Percentiles rank a stretch among this genome's conserved stretches.
Evolutionary conservation across 92 coral and sea anemone genomes (phyloP).

Genomic region (Meandrina meandrites): DNA sequence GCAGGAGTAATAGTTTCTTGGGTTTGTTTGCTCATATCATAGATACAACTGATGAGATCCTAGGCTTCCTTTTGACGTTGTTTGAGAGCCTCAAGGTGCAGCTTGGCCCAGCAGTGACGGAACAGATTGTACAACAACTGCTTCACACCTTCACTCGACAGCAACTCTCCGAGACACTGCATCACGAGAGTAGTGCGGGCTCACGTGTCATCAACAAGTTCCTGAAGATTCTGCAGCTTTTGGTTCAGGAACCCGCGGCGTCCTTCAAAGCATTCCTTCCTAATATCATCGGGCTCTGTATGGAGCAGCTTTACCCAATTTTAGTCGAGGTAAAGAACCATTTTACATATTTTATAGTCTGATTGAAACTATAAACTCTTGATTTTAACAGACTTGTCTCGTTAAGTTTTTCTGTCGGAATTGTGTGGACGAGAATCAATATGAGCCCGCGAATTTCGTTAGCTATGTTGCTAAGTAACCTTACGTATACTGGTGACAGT

Average conservation of each 20-base stretch:
- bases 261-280: constrained; percentile 93
- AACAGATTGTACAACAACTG: constrained; percentile 89
- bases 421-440: neutral
- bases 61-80: constrained; percentile 85
- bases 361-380: neutral
- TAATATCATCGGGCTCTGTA: constrained; percentile 86
- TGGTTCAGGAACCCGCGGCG: constrained; percentile 93
- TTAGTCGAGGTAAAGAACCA: constrained; percentile 73
- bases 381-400: neutral
- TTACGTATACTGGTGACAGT: neutral
- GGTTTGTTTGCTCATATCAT: neutral
- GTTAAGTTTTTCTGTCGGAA: neutral
- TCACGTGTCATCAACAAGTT: constrained; percentile 90
- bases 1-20: neutral
- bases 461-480: neutral
- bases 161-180: constrained; percentile 83
- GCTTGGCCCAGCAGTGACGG: constrained; percentile 86
- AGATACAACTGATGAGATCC: constrained; percentile 89
- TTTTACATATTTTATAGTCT: neutral
- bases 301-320: constrained; percentile 94
- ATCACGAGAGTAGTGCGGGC: constrained; percentile 91
- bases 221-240: constrained; percentile 86
- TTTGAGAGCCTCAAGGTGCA: constrained; percentile 91
- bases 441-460: neutral
- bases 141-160: constrained; percentile 85